Conservation (phyloP, 2,113 vertebrate genomes). For the Marmota monax region DNA sequence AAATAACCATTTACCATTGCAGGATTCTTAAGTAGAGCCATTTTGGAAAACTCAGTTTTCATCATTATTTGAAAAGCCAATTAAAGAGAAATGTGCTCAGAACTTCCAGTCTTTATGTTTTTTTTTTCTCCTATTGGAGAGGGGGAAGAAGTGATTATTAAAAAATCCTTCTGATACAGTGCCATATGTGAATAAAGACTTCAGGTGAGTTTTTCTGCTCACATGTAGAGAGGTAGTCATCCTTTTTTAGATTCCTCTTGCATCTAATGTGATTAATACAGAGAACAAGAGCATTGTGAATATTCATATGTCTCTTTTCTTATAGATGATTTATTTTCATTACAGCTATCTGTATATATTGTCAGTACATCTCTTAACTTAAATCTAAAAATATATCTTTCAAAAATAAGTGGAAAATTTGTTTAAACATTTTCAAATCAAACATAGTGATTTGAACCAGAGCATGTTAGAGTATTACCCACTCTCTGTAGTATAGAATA, state of each 20-base stretch:
- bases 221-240: neutral
- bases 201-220: neutral
- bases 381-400: neutral
- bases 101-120: neutral
- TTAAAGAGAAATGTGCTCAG: neutral
- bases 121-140: neutral
- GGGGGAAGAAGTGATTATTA: neutral
- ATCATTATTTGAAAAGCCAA: neutral
- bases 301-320: neutral
- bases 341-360: neutral
- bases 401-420: neutral
- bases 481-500: neutral
- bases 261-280: neutral
- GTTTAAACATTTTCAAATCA: neutral
- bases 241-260: neutral
- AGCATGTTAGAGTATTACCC: neutral
- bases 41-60: neutral
- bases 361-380: neutral
- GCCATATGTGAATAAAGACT: neutral
- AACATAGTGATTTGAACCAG: neutral
- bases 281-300: neutral
- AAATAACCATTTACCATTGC: neutral
- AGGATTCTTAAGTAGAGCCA: too few species aligned
- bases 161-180: neutral
- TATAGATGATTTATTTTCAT: neutral